Conservation (phyloP, 2,888 invertebrate genomes). For the Chalcosyrphus nemorum region DNA sequence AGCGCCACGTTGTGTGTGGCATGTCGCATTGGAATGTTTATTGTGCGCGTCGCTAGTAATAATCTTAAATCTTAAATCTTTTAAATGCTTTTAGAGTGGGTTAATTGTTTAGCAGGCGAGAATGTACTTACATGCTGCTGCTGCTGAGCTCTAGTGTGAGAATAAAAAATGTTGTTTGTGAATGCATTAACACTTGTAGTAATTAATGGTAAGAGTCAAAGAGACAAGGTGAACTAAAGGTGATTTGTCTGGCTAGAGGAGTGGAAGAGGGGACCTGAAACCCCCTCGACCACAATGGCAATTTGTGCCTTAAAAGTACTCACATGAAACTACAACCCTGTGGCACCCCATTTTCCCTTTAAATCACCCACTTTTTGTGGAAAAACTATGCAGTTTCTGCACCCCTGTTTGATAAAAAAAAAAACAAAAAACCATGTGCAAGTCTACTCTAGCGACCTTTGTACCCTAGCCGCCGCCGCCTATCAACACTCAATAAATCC, state of each 20-base stretch:
- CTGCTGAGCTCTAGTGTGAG: background rate
- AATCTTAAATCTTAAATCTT: slow-evolving; percentile 45
- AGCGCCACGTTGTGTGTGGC: slow-evolving; percentile 57
- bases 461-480: background rate
- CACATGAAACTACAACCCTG: background rate
- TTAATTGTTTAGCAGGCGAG: slow-evolving; percentile 20
- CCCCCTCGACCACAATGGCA: too few species aligned
- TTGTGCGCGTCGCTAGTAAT: slow-evolving; percentile 39
- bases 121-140: background rate
- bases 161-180: slow-evolving; percentile 33
- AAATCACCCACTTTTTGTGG: too few species aligned
- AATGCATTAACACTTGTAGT: slow-evolving; percentile 56
- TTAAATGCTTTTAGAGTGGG: slow-evolving; percentile 56
- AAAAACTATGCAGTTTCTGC: background rate
- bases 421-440: background rate
- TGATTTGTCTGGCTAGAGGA: too few species aligned
- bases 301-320: too few species aligned
- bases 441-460: background rate
- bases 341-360: background rate
- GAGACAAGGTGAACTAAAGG: slow-evolving; percentile 31
- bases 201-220: slow-evolving; percentile 10
- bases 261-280: too few species aligned
- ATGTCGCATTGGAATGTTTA: slow-evolving; percentile 34
- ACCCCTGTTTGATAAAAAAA: background rate
- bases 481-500: slow-evolving; percentile 5